Conservation (phyloP, 2,113 vertebrate genomes). For the Clarias gariepinus region DNA sequence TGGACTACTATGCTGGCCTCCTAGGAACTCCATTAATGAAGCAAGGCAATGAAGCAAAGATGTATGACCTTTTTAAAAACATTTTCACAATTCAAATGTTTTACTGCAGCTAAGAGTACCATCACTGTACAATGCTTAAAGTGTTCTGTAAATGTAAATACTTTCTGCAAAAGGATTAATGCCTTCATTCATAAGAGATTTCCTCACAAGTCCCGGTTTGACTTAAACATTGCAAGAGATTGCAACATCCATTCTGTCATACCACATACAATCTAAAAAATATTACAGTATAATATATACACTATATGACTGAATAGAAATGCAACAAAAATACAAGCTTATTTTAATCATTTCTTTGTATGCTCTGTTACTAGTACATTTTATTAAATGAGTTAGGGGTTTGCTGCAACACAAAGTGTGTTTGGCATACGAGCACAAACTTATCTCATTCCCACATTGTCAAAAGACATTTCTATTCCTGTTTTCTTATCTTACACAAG, state of each 20-base stretch:
- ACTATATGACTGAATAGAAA: not conserved
- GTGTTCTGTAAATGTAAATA: no score
- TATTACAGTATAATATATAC: no score
- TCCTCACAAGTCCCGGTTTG: no score
- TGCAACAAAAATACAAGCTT: not conserved
- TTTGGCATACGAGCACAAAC: not conserved
- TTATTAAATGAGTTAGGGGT: not conserved
- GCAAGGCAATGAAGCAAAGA: no score
- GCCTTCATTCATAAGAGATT: no score
- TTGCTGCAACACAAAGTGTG: not conserved
- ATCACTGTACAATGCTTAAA: no score
- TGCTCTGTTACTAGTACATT: not conserved
- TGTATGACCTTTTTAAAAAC: no score
- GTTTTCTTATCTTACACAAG: not conserved
- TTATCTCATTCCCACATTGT: not conserved
- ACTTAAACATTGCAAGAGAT: not conserved
- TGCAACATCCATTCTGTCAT: not conserved
- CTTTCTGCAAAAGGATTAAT: no score
- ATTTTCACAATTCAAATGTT: no score
- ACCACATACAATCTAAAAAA: not conserved
- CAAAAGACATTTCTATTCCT: not conserved
- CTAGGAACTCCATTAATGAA: no score
- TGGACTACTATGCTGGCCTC: no score
- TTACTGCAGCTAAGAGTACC: no score
- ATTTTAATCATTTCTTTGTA: not conserved